Evolutionary conservation across 1,140 invertebrate genomes (phyloP).

Genomic region (Drosophila rhopaloa): DNA sequence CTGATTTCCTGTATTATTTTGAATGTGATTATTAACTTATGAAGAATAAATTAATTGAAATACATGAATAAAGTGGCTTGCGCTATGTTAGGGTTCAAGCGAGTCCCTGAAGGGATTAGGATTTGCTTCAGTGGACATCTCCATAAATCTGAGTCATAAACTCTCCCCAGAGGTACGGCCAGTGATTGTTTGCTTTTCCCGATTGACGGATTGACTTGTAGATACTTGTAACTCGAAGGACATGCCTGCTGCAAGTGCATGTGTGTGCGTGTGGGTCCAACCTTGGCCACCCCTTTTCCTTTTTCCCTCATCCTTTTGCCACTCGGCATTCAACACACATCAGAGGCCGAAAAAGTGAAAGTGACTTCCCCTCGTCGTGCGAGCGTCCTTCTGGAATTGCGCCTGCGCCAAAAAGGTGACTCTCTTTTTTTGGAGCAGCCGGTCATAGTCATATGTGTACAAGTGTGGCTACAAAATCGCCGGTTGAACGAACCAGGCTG

Average conservation of each 20-base stretch:
- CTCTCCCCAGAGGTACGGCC: conserved; percentile 26
- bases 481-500: conserved; percentile 77
- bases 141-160: conserved; percentile 34
- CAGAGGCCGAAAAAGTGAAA: conserved; percentile 61
- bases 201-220: conserved; percentile 73
- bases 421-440: conserved; percentile 22
- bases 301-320: conserved; percentile 8
- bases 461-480: conserved; percentile 51
- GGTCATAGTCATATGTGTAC: conserved; percentile 39
- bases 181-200: conserved; percentile 43
- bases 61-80: background rate
- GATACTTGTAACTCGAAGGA: conserved; percentile 34
- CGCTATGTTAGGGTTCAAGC: background rate
- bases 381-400: conserved; percentile 27
- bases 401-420: conserved; percentile 37
- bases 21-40: background rate
- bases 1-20: background rate
- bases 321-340: conserved; percentile 36
- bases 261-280: conserved; percentile 32
- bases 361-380: conserved; percentile 54
- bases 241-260: conserved; percentile 20
- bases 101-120: conserved; percentile 11
- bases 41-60: background rate
- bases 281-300: conserved; percentile 54
- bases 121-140: conserved; percentile 18